Percentiles rank a stretch among this genome's conserved stretches.
phyloP scores from a whole-genome alignment of 2,888 invertebrate genomes.

The Seira ritae region DNA sequence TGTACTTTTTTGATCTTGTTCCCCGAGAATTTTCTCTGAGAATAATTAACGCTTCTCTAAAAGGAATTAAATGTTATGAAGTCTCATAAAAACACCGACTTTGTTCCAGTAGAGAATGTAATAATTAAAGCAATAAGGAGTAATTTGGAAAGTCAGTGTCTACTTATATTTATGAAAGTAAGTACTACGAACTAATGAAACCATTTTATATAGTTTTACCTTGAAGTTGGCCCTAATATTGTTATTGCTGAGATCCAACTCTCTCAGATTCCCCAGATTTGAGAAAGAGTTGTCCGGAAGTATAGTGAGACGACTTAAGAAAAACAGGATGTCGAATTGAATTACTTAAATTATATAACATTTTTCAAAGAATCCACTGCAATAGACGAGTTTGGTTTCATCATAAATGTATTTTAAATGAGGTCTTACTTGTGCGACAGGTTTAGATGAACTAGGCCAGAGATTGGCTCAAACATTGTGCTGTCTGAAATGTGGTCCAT shows the following conservation, averaged over 20 bases:
- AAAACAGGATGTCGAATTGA: too few species aligned
- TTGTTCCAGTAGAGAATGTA: not conserved
- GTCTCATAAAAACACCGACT: not conserved
- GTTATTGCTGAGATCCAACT: slow-evolving; percentile 87
- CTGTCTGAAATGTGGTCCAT: slow-evolving; percentile 82
- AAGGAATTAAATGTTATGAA: not conserved
- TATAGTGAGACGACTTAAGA: slow-evolving; percentile 85
- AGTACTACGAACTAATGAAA: too few species aligned
- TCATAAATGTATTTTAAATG: not conserved
- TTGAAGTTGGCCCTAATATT: slow-evolving; percentile 89
- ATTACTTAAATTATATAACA: not conserved
- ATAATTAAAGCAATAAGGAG: slow-evolving; percentile 6
- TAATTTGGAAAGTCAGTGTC: not conserved
- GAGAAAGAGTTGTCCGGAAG: slow-evolving; percentile 93
- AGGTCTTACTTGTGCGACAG: slow-evolving; percentile 81
- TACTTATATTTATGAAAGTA: too few species aligned
- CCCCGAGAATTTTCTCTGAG: not conserved
- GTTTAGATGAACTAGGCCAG: slow-evolving; percentile 86
- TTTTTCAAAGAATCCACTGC: not conserved
- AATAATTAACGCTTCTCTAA: slow-evolving; percentile 6
- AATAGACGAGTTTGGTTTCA: not conserved
- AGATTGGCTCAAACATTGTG: slow-evolving; percentile 89
- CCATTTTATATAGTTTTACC: slow-evolving; percentile 55
- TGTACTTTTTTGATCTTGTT: not conserved
- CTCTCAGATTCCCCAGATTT: slow-evolving; percentile 85